phyloP scores from a whole-genome alignment of 2,797 vertebrate genomes.

The Poeciliopsis paucimaculata region DNA sequence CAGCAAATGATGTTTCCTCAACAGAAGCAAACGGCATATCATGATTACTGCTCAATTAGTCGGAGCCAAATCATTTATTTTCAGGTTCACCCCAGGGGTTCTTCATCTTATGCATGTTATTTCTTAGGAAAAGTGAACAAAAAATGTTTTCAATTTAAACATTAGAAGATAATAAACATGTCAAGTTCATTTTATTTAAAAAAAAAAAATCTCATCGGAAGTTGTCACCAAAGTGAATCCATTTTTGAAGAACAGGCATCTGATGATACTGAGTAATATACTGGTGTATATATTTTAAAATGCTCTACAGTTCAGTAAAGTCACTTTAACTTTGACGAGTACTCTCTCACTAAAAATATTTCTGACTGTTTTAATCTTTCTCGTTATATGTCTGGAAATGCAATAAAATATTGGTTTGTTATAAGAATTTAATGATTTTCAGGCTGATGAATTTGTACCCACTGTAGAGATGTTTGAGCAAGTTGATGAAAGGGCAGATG shows the following conservation, averaged over 20 bases:
- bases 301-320: background rate
- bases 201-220: background rate
- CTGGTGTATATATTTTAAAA: background rate
- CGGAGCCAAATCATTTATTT: conserved; percentile 82
- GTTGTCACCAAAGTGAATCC: background rate
- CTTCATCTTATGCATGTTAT: conserved; percentile 44
- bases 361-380: background rate
- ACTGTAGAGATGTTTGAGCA: background rate
- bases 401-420: background rate
- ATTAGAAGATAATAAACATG: conserved; percentile 15
- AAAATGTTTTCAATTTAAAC: conserved; percentile 15
- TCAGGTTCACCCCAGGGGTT: conserved; percentile 63
- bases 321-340: background rate
- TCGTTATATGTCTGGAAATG: background rate
- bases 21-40: conserved; percentile 71
- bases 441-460: background rate
- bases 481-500: background rate
- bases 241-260: background rate
- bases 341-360: background rate
- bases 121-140: conserved; percentile 41
- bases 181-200: background rate
- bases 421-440: background rate
- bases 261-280: background rate
- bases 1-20: conserved; percentile 76
- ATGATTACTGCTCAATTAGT: conserved; percentile 73